A percentile compares a stretch with the other conserved stretches of the same genome.
phyloP scores from a whole-genome alignment of 2,113 vertebrate genomes.

The Protobothrops mucrosquamatus region DNA sequence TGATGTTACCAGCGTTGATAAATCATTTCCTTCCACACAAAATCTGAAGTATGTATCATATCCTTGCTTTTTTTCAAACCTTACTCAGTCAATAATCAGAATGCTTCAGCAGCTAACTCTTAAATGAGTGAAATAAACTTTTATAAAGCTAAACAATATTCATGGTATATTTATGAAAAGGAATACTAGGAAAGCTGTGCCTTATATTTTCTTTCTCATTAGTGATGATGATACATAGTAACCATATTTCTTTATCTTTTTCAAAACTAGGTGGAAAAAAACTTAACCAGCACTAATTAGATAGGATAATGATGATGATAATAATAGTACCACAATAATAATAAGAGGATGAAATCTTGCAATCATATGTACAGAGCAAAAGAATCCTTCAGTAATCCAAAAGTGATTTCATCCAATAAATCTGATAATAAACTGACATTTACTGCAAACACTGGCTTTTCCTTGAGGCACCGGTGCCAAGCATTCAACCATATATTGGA shows the following conservation, averaged over 20 bases:
- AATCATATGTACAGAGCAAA: neutral
- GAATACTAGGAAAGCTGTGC: neutral
- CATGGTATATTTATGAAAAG: neutral
- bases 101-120: neutral
- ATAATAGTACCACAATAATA: neutral
- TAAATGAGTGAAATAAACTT: neutral
- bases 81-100: neutral
- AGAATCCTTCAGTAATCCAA: neutral
- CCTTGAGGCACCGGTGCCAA: constrained; percentile 55
- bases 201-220: constrained; percentile 13
- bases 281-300: neutral
- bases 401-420: neutral
- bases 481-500: constrained; percentile 59
- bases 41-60: neutral
- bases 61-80: neutral
- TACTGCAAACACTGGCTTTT: constrained; percentile 47
- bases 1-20: neutral
- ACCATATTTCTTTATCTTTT: constrained; percentile 2
- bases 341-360: accelerated
- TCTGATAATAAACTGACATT: neutral
- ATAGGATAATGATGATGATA: neutral
- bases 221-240: neutral
- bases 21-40: neutral
- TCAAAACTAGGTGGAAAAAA: neutral
- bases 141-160: neutral